These are phyloP conservation scores for Bombus turneri DNA, from an alignment of 1,140 invertebrate species.

Conservation along the genomic window DNA sequence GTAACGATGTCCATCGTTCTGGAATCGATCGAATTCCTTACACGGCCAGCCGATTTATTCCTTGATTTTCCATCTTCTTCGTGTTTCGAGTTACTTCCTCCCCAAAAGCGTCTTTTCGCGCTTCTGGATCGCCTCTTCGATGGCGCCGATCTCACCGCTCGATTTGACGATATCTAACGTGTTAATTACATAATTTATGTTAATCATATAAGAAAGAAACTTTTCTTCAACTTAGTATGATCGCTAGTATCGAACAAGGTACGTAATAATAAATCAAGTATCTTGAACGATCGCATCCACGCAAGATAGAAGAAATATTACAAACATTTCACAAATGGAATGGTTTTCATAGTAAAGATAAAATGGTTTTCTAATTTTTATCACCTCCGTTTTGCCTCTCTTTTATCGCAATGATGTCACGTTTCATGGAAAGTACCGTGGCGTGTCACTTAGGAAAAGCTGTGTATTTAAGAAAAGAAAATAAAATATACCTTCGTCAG, in stretches of 20 bases:
- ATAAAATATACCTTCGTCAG: conserved; percentile 36
- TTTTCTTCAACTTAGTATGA: not conserved
- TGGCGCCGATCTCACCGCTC: conserved; percentile 75
- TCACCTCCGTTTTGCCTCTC: not conserved
- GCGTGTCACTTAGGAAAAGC: too few relatives aligned
- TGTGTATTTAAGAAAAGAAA: not conserved
- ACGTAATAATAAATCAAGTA: too few relatives aligned
- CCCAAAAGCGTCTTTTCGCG: conserved; percentile 68
- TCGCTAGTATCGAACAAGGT: not conserved
- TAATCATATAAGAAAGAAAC: not conserved
- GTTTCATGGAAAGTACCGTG: not conserved
- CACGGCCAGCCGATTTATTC: conserved; percentile 35
- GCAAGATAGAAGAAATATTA: too few relatives aligned
- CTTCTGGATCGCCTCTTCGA: conserved; percentile 74
- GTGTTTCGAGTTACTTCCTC: conserved; percentile 38
- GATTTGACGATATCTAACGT: conserved; percentile 43
- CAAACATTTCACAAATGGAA: too few relatives aligned
- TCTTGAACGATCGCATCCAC: too few relatives aligned
- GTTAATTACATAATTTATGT: not conserved
- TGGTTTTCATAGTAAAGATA: not conserved
- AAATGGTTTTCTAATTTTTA: not conserved
- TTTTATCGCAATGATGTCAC: not conserved
- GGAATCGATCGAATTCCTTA: conserved; percentile 48
- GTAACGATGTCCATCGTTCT: conserved; percentile 81
- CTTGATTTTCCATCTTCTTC: conserved; percentile 59